Conservation (phyloP, 2,113 vertebrate genomes). For the Orthonyx spaldingii region DNA sequence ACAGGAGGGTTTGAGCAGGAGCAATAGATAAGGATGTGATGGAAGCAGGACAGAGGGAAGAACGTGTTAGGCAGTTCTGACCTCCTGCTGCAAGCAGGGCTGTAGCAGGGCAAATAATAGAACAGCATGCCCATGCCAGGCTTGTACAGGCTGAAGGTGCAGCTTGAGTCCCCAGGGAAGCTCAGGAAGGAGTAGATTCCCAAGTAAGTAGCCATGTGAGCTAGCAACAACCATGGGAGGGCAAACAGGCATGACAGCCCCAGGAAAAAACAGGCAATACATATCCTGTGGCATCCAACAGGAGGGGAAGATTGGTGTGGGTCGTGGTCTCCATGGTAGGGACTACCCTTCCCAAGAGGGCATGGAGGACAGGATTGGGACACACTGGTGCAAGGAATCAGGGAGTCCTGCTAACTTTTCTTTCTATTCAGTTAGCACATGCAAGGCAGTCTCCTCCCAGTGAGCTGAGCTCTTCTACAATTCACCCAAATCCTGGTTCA, state of each 20-base stretch:
- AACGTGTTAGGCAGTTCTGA: not conserved
- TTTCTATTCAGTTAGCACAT: fast-evolving
- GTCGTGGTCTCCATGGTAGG: not conserved
- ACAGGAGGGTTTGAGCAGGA: not conserved
- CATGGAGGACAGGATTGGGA: not conserved
- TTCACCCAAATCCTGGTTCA: not conserved
- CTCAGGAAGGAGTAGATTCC: not conserved
- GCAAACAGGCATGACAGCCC: not conserved
- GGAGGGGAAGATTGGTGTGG: not conserved
- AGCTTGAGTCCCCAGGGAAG: not conserved
- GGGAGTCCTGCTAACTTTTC: not conserved
- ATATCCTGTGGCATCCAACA: not conserved
- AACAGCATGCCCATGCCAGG: not conserved
- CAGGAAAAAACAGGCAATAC: not conserved
- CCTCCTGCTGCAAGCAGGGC: not conserved
- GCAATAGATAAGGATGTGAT: not conserved
- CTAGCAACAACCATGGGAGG: not conserved
- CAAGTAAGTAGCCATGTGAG: not conserved
- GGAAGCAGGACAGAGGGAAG: not conserved
- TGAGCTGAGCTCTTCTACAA: not conserved
- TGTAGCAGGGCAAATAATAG: not conserved
- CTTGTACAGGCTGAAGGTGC: not conserved
- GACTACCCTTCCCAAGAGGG: not conserved
- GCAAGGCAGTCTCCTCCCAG: not conserved
- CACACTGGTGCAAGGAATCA: not conserved